phyloP scores from a whole-genome alignment of 2,797 vertebrate species.

The Tenualosa thibaudeaui region DNA sequence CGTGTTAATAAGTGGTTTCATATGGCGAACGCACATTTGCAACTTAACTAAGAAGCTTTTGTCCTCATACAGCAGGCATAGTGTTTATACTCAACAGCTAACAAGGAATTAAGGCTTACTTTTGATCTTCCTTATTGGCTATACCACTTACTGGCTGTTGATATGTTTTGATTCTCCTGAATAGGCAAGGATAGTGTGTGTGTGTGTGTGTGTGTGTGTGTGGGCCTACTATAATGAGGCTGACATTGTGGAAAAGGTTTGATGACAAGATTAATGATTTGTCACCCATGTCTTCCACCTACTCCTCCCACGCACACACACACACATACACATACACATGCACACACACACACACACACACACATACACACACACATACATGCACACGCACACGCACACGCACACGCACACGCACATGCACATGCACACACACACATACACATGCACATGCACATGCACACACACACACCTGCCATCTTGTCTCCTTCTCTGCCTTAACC shows the following conservation, averaged over 20 bases:
- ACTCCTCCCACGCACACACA: not conserved
- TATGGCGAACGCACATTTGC: not conserved
- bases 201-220: no score
- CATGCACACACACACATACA: not conserved
- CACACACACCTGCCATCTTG: not conserved
- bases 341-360: not conserved
- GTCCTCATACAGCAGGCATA: not conserved
- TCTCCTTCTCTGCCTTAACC: not conserved
- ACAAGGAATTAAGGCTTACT: not conserved
- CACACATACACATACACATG: no score
- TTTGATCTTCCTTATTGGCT: not conserved
- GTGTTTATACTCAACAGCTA: not conserved
- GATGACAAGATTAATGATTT: not conserved
- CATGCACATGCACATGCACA: not conserved
- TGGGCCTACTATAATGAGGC: no score
- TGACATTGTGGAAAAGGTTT: not conserved
- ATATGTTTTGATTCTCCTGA: not conserved
- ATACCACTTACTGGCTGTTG: not conserved
- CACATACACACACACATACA: not conserved
- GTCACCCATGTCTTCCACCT: not conserved
- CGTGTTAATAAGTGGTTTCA: constrained; percentile 9
- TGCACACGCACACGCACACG: not conserved
- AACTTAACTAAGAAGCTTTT: not conserved
- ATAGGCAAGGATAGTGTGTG: no score
- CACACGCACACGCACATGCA: not conserved